Evolutionary conservation across 2,113 vertebrate species (phyloP).

Genomic region (Dasypus novemcinctus): DNA sequence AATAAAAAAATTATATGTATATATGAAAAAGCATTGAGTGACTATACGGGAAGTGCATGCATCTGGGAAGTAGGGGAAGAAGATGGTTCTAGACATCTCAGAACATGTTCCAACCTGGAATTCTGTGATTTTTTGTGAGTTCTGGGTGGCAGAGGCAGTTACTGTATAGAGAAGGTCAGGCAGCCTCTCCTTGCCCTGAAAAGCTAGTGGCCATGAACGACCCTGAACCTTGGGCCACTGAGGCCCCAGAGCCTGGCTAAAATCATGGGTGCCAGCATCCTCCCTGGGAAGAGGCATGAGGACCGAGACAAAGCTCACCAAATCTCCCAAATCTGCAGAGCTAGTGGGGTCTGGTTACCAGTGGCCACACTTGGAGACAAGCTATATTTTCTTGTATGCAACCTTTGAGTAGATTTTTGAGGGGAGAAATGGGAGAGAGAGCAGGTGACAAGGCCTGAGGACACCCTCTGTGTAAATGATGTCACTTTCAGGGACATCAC

Average conservation of each 20-base stretch:
- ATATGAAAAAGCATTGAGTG: too few relatives aligned
- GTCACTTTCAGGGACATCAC: neutral
- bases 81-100: neutral
- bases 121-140: neutral
- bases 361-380: neutral
- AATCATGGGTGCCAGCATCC: neutral
- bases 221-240: neutral
- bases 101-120: neutral
- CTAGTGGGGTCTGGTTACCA: neutral
- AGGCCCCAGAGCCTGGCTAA: neutral
- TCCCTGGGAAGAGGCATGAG: neutral
- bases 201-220: neutral
- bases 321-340: neutral
- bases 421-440: neutral
- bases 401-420: neutral
- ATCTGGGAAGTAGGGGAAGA: neutral
- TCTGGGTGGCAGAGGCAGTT: neutral
- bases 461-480: neutral
- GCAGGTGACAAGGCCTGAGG: neutral
- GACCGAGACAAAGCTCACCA: neutral
- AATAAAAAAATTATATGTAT: too few relatives aligned
- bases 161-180: neutral
- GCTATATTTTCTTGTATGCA: neutral
- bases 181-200: neutral
- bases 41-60: accelerated